A percentile compares a stretch with the other conserved stretches of the same genome.
These are phyloP conservation scores for Phrynocephalus guinanensis DNA, from an alignment of 2,797 vertebrate genomes.

Conservation along the genomic window DNA sequence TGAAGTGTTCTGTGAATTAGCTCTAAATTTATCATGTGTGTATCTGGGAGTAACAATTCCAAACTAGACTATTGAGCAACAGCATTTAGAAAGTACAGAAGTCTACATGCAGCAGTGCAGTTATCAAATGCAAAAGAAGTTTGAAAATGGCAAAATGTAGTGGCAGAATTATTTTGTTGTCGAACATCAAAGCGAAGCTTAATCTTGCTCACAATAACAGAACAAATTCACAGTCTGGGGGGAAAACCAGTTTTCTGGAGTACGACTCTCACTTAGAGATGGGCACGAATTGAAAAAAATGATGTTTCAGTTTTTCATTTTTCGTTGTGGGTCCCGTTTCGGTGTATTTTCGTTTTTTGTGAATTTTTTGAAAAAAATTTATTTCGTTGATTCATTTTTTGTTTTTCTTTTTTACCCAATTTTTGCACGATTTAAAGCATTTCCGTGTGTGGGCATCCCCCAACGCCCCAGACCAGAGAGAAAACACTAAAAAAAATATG, in stretches of 20 bases:
- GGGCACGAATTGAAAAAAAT: too few relatives aligned
- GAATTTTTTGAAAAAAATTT: too few relatives aligned
- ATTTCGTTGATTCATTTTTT: too few relatives aligned
- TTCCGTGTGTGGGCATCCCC: too few relatives aligned
- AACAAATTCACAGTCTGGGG: background rate
- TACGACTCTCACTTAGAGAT: background rate
- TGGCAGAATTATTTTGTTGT: conserved; percentile 20
- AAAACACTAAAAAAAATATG: too few relatives aligned
- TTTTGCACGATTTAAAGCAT: too few relatives aligned
- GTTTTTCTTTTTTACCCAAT: too few relatives aligned
- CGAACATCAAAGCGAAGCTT: rapidly evolving
- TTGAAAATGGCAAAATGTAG: conserved; percentile 56
- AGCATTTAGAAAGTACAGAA: background rate
- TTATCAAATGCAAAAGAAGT: conserved; percentile 14
- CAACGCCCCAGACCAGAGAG: too few relatives aligned
- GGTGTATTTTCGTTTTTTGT: too few relatives aligned
- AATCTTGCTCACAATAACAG: background rate
- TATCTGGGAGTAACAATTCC: background rate
- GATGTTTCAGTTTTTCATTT: too few relatives aligned
- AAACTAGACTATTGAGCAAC: conserved; percentile 20
- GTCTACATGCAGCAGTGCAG: conserved; percentile 26
- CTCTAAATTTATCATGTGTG: background rate
- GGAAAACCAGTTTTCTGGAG: background rate
- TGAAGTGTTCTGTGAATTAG: background rate
- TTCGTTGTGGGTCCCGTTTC: too few relatives aligned